phyloP scores from a whole-genome alignment of 1,140 invertebrate genomes.

The Macrosteles quadrilineatus region DNA sequence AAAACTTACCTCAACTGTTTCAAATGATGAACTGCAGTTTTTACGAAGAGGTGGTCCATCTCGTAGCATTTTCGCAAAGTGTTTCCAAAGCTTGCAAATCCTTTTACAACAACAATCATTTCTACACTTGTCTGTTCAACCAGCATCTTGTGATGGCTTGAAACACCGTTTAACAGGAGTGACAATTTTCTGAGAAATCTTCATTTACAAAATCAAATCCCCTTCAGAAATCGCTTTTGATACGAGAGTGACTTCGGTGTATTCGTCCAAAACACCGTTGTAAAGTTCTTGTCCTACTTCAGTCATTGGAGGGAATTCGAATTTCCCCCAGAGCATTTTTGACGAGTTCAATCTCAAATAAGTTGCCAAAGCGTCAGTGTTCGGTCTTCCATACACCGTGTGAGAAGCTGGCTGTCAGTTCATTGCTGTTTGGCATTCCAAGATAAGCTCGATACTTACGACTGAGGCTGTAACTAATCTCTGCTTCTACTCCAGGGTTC shows the following conservation, averaged over 20 bases:
- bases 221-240: not conserved
- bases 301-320: slow-evolving; percentile 18
- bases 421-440: slow-evolving; percentile 20
- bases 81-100: not conserved
- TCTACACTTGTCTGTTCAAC: not conserved
- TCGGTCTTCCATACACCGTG: slow-evolving; percentile 1
- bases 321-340: slow-evolving; percentile 14
- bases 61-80: not conserved
- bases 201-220: slow-evolving; percentile 10
- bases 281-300: not conserved
- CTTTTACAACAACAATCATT: not conserved
- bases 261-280: not conserved
- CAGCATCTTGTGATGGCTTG: not conserved
- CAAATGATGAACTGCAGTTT: not conserved
- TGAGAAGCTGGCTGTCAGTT: slow-evolving; percentile 6
- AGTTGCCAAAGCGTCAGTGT: not conserved
- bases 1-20: not conserved
- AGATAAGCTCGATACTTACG: not conserved
- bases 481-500: not conserved
- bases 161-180: not conserved
- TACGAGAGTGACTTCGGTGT: not conserved
- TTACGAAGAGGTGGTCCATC: not conserved
- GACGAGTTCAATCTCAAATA: slow-evolving; percentile 17
- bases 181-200: not conserved
- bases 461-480: slow-evolving; percentile 9